Conservation (phyloP, 2,888 invertebrate species). For the Portevinia maculata region DNA sequence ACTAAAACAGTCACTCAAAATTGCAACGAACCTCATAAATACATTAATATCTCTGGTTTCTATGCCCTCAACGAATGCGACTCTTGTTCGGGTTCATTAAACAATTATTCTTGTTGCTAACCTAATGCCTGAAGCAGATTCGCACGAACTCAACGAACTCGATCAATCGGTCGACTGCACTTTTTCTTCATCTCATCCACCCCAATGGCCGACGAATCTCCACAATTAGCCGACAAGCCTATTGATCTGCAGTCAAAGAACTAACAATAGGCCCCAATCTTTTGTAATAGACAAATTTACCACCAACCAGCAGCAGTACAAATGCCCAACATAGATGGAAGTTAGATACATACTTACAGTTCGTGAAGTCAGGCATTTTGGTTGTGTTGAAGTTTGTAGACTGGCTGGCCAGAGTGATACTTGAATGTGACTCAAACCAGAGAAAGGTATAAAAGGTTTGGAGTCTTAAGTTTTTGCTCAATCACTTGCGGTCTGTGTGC, state of each 20-base stretch:
- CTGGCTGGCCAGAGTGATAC: constrained; percentile 44
- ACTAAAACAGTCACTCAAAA: constrained; percentile 33
- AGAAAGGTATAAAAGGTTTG: constrained; percentile 74
- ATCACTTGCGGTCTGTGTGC: constrained; percentile 61
- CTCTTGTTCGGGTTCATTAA: constrained; percentile 68
- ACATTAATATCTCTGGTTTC: constrained; percentile 55
- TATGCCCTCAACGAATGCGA: constrained; percentile 33
- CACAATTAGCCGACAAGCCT: constrained; percentile 55
- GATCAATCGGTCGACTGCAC: constrained; percentile 70
- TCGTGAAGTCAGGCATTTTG: constrained; percentile 47
- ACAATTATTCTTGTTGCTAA: constrained; percentile 63
- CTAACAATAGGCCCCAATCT: constrained; percentile 64
- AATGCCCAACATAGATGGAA: constrained; percentile 12
- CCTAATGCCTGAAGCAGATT: constrained; percentile 62
- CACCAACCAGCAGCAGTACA: constrained; percentile 30
- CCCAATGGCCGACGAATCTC: constrained; percentile 36
- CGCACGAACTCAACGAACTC: constrained; percentile 69
- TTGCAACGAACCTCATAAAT: constrained; percentile 58
- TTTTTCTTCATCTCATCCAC: constrained; percentile 50
- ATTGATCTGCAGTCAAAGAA: constrained; percentile 58
- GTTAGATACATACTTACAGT: constrained; percentile 52
- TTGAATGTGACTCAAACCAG: constrained; percentile 59
- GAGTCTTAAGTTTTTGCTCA: constrained; percentile 68
- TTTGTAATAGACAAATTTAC: constrained; percentile 73
- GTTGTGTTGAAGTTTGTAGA: constrained; percentile 26